Evolutionary conservation across 2,797 vertebrate genomes (phyloP).

Genomic region (Coregonus suidteri): DNA sequence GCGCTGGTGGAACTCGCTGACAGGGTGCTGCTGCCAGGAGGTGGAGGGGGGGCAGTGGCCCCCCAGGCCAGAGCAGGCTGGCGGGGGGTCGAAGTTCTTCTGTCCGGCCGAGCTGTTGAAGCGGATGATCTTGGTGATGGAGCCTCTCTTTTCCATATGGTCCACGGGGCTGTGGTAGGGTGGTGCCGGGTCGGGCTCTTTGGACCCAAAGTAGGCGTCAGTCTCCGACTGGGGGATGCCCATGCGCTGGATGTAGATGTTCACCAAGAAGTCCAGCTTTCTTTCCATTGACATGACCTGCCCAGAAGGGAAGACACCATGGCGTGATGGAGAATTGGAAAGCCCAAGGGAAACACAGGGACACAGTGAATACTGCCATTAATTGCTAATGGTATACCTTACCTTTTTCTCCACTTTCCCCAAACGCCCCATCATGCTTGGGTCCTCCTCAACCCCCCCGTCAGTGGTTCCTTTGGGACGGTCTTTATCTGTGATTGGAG

Average conservation of each 20-base stretch:
- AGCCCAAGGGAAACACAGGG: no score
- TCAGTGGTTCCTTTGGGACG: constrained; percentile 87
- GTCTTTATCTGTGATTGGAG: constrained; percentile 90
- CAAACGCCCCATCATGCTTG: constrained; percentile 97
- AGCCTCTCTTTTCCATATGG: constrained; percentile 84
- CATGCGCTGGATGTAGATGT: constrained; percentile 96
- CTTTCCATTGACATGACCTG: constrained; percentile 98
- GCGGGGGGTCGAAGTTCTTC: constrained; percentile 81
- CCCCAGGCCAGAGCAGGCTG: constrained; percentile 38
- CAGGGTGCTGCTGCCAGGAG: constrained; percentile 85
- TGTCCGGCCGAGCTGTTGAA: constrained; percentile 88
- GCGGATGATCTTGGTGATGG: constrained; percentile 87
- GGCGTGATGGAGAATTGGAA: neutral
- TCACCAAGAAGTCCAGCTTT: constrained; percentile 96
- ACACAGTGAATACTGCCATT: no score
- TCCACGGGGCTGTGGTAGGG: constrained; percentile 96
- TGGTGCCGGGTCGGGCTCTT: constrained; percentile 93
- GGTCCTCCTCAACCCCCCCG: constrained; percentile 91
- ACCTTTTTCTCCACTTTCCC: constrained; percentile 98
- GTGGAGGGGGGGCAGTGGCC: constrained; percentile 85
- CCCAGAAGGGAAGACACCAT: neutral
- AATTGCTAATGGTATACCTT: neutral
- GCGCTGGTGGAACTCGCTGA: constrained; percentile 63
- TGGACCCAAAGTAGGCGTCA: constrained; percentile 92
- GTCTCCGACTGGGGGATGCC: constrained; percentile 93